Percentiles rank a stretch among this genome's conserved stretches.
Evolutionary conservation across 2,113 vertebrate genomes (phyloP).

Genomic region (Azemiops feae): DNA sequence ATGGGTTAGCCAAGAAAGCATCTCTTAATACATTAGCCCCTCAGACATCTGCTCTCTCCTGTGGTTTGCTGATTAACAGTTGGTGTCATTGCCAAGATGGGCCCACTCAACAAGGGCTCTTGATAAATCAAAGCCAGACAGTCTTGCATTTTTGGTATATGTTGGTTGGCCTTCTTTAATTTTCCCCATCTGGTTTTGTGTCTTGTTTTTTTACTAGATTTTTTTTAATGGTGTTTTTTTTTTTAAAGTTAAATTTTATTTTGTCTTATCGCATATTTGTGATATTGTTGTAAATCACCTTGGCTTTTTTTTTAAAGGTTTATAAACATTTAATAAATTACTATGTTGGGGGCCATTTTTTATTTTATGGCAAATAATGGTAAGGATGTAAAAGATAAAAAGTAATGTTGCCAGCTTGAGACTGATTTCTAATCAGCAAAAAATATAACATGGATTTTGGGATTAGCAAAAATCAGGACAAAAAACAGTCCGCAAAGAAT

Average conservation of each 20-base stretch:
- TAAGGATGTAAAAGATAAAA: neutral
- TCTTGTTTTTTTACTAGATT: neutral
- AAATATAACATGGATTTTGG: neutral
- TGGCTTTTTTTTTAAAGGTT: neutral
- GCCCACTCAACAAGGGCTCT: neutral
- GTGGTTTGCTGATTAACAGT: neutral
- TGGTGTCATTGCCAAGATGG: neutral
- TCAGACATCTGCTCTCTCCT: neutral
- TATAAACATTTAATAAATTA: neutral
- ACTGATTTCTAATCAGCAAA: neutral
- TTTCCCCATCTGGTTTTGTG: neutral
- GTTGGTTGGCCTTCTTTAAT: neutral
- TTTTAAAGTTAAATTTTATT: neutral
- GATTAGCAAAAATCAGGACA: neutral
- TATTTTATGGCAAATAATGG: neutral
- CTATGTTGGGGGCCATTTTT: neutral
- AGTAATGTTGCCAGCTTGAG: neutral
- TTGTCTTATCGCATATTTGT: neutral
- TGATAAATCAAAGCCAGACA: neutral
- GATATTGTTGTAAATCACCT: neutral
- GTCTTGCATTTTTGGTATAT: neutral
- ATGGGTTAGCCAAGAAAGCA: neutral
- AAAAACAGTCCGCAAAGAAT: neutral
- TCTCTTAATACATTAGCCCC: neutral
- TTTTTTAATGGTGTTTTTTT: neutral